Base-by-base conservation (phyloP, 2,113 vertebrate species). In the Hymenochirus boettgeri region DNA sequence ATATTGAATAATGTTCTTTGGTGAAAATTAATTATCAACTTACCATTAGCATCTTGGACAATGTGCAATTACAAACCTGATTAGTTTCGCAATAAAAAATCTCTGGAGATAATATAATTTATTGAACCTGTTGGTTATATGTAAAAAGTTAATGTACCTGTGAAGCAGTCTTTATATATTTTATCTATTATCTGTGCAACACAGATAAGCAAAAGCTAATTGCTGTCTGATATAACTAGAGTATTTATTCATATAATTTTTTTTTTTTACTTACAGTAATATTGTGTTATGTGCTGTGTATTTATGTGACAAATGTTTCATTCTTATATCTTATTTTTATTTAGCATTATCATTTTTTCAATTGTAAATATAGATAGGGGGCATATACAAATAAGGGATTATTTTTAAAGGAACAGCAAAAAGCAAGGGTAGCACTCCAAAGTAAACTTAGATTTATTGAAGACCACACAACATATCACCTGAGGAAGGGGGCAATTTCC, bases 71-170 rank as follows among this genome's bases (percentile, higher is more conserved):
- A 69, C 47, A 69, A 53, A 60, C 56, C 65, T 60, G 56, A 69
- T 69, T 69, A 69, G 59, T 47, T 69, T 69, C 48, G 33, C 57
- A 69, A 60, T 69, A 69, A 69, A 69, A 42, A 33, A 53, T 50
- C 52, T 60, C 56, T 52, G 47, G 42, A 31, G 52, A 45, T 45
- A 57, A 60, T 60, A 53, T 69, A 53, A 60, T 69, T 60, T 69
- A 69, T 69, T 52, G 60, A 51, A 69, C 24, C 15, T 69, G 33
- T 69, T 69, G 57, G 65, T 52, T 69, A 60, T 53, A 60, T 69
- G 55, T 58, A 60, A 52, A 60, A 60, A 69, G 56, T 69, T 69
- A 69, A 69, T 60, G 65, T 69, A 60, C 65, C 65, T 69, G 56
- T 60, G 48, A 53, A 69, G 60, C 35, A 69, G 55, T 55, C 33